Base-by-base conservation (phyloP, 2,113 vertebrate species). In the Corythaeola cristata region DNA sequence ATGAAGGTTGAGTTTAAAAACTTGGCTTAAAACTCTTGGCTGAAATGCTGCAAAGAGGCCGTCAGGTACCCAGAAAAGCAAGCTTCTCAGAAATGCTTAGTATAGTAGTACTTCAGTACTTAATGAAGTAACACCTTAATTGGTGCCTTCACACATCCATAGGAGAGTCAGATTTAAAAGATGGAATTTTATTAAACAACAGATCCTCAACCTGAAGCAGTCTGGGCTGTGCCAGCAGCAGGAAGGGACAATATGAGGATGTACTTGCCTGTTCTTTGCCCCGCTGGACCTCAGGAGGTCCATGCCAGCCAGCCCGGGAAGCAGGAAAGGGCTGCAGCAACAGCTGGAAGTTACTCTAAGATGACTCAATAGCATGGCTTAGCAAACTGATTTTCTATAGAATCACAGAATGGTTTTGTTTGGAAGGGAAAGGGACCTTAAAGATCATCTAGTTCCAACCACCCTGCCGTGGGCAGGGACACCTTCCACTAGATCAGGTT, bases 231-330 rank as follows among this genome's bases (percentile, higher is more conserved):
- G 44, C 24, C 47, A 75, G 81, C 50, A 68, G 58, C 58, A 68
- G 66, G 33, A 41, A 79, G 28, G 27, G 50, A 47, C 44, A 53
- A n/a, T 4, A 8, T 3, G 6, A 85, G 56, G n/a, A 63, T 6
- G 3, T 30, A 60, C 39, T 26, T 47, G 23, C 33, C 74, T 60
- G 53, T 8, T 71, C 27, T 49, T 62, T 53, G 47, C 30, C 23
- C 13, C 7, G 2, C 55, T 71, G 50, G 35, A 55, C 52, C 62
- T 64, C 62, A 49, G 72, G 32, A 73, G 44, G 15, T 35, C 32
- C 52, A 50, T 0, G 0, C 3, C 58, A 80, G 80, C 33, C 37
- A 33, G 23, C 19, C 16, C 0, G 1, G 24, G 50, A 60, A 67
- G 59, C 15, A 39, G 59, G 14, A 83, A 78, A 67, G 58, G n/a